Evolutionary conservation across 2,113 vertebrate genomes (phyloP).

Genomic region (Camelus bactrianus): DNA sequence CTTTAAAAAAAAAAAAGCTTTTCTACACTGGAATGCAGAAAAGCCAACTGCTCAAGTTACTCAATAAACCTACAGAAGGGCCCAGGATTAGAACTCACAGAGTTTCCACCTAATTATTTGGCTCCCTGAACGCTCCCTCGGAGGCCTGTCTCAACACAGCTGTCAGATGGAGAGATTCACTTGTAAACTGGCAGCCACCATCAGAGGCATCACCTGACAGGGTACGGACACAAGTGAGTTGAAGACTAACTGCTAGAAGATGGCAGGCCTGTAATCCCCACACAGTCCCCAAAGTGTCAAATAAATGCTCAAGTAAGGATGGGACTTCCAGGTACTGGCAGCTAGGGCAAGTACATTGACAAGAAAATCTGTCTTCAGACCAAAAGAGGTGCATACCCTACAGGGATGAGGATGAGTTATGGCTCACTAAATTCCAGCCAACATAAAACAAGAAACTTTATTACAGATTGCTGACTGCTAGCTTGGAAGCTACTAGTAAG

Average conservation of each 20-base stretch:
- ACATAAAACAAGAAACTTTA: constrained; percentile 58
- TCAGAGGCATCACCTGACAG: constrained; percentile 48
- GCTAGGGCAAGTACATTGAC: background rate
- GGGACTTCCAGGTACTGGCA: background rate
- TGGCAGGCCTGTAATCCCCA: constrained; percentile 42
- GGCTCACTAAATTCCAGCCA: constrained; percentile 44
- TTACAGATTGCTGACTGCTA: background rate
- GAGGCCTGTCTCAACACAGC: constrained; percentile 18
- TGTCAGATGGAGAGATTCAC: constrained; percentile 56
- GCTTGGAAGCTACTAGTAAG: constrained; percentile 6
- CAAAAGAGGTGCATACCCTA: background rate
- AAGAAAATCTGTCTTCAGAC: constrained; percentile 56
- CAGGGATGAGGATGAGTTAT: background rate
- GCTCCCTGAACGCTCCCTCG: background rate
- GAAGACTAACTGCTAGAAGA: constrained; percentile 54
- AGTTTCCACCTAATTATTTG: constrained; percentile 26
- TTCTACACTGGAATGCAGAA: background rate
- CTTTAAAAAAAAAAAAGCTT: background rate
- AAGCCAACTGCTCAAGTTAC: background rate
- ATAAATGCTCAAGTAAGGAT: constrained; percentile 35
- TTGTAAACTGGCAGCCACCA: constrained; percentile 38
- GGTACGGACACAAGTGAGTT: background rate
- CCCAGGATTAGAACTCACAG: constrained; percentile 35
- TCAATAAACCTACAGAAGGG: background rate
- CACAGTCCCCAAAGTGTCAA: background rate